Evolutionary conservation across 2,888 invertebrate genomes (phyloP), one percentile per base, ranked within the genome.

Genomic region (Nomada hirtipes): DNA sequence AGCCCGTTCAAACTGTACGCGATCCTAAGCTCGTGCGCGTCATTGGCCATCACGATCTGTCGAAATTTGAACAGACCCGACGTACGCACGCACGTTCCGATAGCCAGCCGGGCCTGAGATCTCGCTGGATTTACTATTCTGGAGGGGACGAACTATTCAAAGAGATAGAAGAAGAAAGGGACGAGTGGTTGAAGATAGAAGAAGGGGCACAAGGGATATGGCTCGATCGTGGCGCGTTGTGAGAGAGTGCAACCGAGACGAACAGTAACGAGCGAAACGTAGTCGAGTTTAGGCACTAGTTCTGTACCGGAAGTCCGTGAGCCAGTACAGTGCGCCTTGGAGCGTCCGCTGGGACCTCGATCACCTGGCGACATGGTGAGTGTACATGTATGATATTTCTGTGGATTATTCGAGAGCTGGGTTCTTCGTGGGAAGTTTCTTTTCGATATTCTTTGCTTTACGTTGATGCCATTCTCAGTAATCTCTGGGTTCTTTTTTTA

Each of bases 1-100:
- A 86, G 89, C 88, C 89, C 89, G 89, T 90, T 92, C 92, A 92
- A 92, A 91, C 90, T 89, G 87, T 89, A 85, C 87, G 89, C 84
- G 88, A 85, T 87, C 86, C 83, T 88, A 86, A 88, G 87, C 85
- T 83, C 84, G 88, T 80, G 79, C 69, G 75, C 77, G 76, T 81
- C 78, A 26, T 23, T 36, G 36, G 36, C 7, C 36, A 36, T 36
- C 53, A 52, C 59, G 75, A 84, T 77, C 50, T 61, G 68, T 72
- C 63, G 72, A 36, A 20, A 68, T 50, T 55, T 42, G 0, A 36
- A 36, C 1, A 36, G 36, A 7, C 36, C 36, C 36, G 36, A 36
- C 36, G 36, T 36, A 36, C 36, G 7, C 29, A 36, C 36, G 36
- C 36, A 36, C 36, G 36, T 36, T 4, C 7, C 36, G 36, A 36